phyloP scores from a whole-genome alignment of 2,113 vertebrate species.

The Myotis yumanensis region DNA sequence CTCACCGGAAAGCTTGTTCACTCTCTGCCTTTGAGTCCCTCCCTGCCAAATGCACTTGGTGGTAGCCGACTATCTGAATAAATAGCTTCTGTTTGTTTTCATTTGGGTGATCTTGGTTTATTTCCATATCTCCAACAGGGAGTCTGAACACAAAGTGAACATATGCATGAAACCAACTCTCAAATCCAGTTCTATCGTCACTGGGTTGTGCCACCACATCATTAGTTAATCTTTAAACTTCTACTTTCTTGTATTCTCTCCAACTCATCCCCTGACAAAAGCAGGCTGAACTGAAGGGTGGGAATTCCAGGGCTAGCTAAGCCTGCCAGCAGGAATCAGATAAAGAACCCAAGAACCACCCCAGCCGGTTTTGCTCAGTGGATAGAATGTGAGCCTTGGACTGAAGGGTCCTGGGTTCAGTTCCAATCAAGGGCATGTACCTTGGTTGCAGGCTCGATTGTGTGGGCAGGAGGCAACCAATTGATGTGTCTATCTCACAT shows the following conservation, averaged over 20 bases:
- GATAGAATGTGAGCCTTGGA: no score
- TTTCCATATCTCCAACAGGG: neutral
- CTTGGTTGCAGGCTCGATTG: no score
- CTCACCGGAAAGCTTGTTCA: no score
- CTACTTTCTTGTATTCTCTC: no score
- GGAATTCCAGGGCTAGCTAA: neutral
- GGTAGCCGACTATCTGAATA: neutral
- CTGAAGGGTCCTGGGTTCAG: no score
- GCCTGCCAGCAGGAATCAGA: neutral
- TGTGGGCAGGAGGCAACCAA: no score
- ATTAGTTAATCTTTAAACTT: no score
- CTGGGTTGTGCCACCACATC: neutral
- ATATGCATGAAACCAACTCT: neutral
- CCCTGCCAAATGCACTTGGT: neutral
- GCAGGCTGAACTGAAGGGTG: neutral
- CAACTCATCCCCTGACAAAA: no score
- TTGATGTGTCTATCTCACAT: no score
- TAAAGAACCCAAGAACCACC: neutral
- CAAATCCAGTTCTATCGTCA: neutral
- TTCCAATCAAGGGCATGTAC: no score
- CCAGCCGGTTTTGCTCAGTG: neutral
- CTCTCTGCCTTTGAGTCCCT: neutral
- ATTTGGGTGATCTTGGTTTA: neutral
- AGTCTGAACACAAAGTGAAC: neutral
- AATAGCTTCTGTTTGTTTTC: neutral